Evolutionary conservation across 1,140 invertebrate genomes (phyloP), one percentile per base, ranked within the genome.

Genomic region (Sarcophaga peregrina): DNA sequence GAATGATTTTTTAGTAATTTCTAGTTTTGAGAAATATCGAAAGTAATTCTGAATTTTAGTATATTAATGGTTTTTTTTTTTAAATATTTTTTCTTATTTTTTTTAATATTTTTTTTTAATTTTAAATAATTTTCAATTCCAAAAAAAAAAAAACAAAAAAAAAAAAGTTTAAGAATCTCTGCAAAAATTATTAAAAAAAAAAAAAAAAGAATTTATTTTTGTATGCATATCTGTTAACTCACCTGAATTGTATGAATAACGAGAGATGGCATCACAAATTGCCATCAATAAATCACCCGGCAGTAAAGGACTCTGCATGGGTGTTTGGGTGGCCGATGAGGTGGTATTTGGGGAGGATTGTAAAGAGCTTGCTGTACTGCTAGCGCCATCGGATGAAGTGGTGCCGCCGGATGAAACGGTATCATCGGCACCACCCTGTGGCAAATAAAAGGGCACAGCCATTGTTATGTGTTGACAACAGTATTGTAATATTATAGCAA

Each of bases 371-470:
- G 86, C 85, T 80, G 86, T 84, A 84, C 88, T 88, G 87, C 86
- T 87, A 58, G 76, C 50, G 80, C 78, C 78, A 50, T 68, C 48
- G 83, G 87, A 85, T 84, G 81, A 68, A n/a, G 82, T 80, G 62
- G 76, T 68, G 81, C 87, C 88, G 84, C 87, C 88, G 58, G 88
- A 87, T 62, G 87, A 87, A 85, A 86, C 88, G 82, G 85, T 86
- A 82, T 89, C 87, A 87, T 89, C 87, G 85, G 85, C 83, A 84
- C 87, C 87, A 84, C 84, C 87, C 85, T 89, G 88, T 82, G 89
- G 89, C 85, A 89, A 85, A 87, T 87, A 87, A 87, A 90, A 90
- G 85, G 87, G 87, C 87, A 89, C 87, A 84, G 89, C 89, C 89
- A 90, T 90, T 85, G 74, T 86, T 68, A 52, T 81, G n/a, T 72